These are phyloP conservation scores for Tiphia femorata DNA, from an alignment of 2,888 invertebrate genomes.

Conservation along the genomic window DNA sequence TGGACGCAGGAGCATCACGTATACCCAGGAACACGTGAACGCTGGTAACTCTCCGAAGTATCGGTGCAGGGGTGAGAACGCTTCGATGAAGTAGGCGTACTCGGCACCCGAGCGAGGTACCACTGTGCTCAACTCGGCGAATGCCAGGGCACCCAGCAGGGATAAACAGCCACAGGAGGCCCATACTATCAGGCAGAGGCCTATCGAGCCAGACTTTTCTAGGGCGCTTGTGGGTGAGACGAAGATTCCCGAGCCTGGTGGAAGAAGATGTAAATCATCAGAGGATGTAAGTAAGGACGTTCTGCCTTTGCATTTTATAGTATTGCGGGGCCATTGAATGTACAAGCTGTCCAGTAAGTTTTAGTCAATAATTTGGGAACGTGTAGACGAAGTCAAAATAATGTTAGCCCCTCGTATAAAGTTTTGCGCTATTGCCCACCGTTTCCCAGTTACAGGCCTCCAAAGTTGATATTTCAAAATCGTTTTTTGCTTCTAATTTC, in stretches of 20 bases:
- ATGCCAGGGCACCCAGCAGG: slow-evolving; percentile 83
- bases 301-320: no score
- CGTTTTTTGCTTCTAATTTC: no score
- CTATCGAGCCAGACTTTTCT: slow-evolving; percentile 83
- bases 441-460: no score
- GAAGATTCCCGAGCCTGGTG: slow-evolving; percentile 85
- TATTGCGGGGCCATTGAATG: no score
- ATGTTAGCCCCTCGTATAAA: no score
- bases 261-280: slow-evolving; percentile 15
- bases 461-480: no score
- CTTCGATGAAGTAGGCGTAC: slow-evolving; percentile 83
- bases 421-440: no score
- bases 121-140: slow-evolving; percentile 85
- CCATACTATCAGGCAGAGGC: slow-evolving; percentile 85
- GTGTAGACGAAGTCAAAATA: no score
- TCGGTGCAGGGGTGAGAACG: slow-evolving; percentile 77
- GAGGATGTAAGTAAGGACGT: no score
- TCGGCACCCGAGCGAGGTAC: slow-evolving; percentile 86
- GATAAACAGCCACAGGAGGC: slow-evolving; percentile 82
- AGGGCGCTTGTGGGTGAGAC: slow-evolving; percentile 86
- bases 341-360: no score
- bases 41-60: slow-evolving; percentile 82
- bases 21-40: slow-evolving; percentile 84
- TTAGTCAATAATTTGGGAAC: no score
- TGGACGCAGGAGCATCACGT: slow-evolving; percentile 80